Evolutionary conservation across 2,888 invertebrate species (phyloP).

Genomic region (Melanophora roralis): DNA sequence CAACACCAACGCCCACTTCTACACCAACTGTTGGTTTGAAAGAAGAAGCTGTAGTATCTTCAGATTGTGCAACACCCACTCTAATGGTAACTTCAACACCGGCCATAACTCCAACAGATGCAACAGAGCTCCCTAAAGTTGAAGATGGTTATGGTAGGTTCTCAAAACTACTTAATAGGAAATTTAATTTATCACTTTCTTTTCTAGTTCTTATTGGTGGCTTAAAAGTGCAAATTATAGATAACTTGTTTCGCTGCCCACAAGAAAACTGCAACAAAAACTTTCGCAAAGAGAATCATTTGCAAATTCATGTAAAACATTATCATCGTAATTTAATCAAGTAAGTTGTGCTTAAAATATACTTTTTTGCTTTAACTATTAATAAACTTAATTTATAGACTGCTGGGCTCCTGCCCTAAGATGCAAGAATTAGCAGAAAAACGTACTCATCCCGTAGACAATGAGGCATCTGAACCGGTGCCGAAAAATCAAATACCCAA

Average conservation of each 20-base stretch:
- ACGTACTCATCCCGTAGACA: conserved; percentile 79
- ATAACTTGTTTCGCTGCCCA: conserved; percentile 84
- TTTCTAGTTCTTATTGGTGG: conserved; percentile 79
- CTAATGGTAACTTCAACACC: not conserved
- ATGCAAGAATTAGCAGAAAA: conserved; percentile 91
- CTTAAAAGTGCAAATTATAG: conserved; percentile 83
- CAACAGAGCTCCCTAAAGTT: conserved; percentile 37
- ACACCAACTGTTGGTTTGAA: conserved; percentile 38
- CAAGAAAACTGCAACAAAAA: conserved; percentile 91
- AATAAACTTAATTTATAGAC: conserved; percentile 60
- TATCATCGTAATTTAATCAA: conserved; percentile 90
- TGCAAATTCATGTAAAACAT: conserved; percentile 96
- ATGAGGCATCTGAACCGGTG: conserved; percentile 78
- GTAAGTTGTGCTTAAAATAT: conserved; percentile 68
- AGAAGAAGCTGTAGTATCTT: conserved; percentile 28
- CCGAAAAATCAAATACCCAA: conserved; percentile 77
- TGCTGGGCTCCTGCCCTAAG: conserved; percentile 88
- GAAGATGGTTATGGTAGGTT: conserved; percentile 74
- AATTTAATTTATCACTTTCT: not conserved
- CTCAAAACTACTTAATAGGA: no score
- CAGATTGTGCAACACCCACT: conserved; percentile 43
- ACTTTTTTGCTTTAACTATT: not conserved
- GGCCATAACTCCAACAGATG: not conserved
- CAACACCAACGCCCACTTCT: conserved; percentile 56
- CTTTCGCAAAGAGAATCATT: conserved; percentile 92